phyloP scores from a whole-genome alignment of 2,888 invertebrate species.

The Marasmarcha lunaedactyla region DNA sequence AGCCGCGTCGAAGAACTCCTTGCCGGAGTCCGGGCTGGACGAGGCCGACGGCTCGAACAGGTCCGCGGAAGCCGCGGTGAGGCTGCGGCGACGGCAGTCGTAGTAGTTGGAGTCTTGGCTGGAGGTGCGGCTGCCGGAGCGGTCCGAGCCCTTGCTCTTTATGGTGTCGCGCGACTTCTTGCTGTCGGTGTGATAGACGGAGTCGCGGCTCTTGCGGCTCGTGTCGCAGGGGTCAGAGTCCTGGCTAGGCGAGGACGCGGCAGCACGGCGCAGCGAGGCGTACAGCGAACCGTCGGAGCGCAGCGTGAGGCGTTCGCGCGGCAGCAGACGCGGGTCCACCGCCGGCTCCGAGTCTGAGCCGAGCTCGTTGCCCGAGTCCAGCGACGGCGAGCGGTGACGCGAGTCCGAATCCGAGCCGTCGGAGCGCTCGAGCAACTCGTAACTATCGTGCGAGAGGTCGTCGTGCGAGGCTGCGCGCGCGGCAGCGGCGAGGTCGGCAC shows the following conservation, averaged over 20 bases:
- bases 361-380: conserved; percentile 82
- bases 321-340: conserved; percentile 71
- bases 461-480: conserved; percentile 82
- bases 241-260: conserved; percentile 76
- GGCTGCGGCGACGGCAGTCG: conserved; percentile 70
- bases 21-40: conserved; percentile 77
- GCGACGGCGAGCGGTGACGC: conserved; percentile 80
- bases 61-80: conserved; percentile 44
- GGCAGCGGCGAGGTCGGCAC: conserved; percentile 73
- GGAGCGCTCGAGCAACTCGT: conserved; percentile 85
- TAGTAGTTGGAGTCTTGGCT: conserved; percentile 81
- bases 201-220: conserved; percentile 74
- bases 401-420: conserved; percentile 80
- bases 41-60: conserved; percentile 68
- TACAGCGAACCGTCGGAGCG: conserved; percentile 81
- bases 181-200: conserved; percentile 75
- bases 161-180: conserved; percentile 74
- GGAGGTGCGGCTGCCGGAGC: conserved; percentile 73
- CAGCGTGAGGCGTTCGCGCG: conserved; percentile 77
- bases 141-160: conserved; percentile 73
- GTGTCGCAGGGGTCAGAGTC: conserved; percentile 77
- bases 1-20: conserved; percentile 61
- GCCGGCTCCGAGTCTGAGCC: conserved; percentile 80
- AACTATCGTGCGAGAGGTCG: conserved; percentile 89
- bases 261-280: conserved; percentile 74